phyloP scores from a whole-genome alignment of 2,888 invertebrate species.

The Phlogophora meticulosa region DNA sequence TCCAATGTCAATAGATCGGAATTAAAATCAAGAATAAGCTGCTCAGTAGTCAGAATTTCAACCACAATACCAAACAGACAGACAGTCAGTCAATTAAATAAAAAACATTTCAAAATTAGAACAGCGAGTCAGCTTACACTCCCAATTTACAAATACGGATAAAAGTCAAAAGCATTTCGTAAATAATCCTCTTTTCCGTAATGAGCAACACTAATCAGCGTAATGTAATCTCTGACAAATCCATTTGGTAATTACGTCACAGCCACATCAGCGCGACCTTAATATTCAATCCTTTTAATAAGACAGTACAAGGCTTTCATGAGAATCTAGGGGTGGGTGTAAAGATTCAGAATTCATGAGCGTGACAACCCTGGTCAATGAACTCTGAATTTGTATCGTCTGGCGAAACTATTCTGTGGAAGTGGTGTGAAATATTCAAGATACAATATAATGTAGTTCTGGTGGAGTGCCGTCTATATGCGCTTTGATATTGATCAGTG shows the following conservation, averaged over 20 bases:
- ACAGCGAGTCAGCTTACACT: conserved; percentile 20
- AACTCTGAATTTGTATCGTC: conserved; percentile 44
- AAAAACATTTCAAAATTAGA: conserved; percentile 17
- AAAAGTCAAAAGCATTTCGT: conserved; percentile 34
- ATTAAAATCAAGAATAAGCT: too few relatives aligned
- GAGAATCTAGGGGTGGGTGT: conserved; percentile 22
- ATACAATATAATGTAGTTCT: conserved; percentile 10
- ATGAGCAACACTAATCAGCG: conserved; percentile 62
- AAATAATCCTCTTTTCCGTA: conserved; percentile 43
- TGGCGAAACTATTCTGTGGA: conserved; percentile 15
- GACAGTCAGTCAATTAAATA: background rate
- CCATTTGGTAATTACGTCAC: conserved; percentile 66
- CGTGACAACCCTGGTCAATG: conserved; percentile 23
- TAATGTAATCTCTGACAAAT: conserved; percentile 64
- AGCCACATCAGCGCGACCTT: conserved; percentile 41
- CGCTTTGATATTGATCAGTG: conserved; percentile 19
- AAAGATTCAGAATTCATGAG: conserved; percentile 48
- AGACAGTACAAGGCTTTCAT: conserved; percentile 35
- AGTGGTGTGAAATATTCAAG: conserved; percentile 43
- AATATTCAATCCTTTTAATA: conserved; percentile 52
- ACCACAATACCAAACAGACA: too few relatives aligned
- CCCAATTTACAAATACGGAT: conserved; percentile 42
- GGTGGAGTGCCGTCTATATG: conserved; percentile 15
- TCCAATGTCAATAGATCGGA: too few relatives aligned
- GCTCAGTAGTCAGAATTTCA: too few relatives aligned